Evolutionary conservation across 2,797 vertebrate genomes (phyloP).

Genomic region (Chanos chanos): DNA sequence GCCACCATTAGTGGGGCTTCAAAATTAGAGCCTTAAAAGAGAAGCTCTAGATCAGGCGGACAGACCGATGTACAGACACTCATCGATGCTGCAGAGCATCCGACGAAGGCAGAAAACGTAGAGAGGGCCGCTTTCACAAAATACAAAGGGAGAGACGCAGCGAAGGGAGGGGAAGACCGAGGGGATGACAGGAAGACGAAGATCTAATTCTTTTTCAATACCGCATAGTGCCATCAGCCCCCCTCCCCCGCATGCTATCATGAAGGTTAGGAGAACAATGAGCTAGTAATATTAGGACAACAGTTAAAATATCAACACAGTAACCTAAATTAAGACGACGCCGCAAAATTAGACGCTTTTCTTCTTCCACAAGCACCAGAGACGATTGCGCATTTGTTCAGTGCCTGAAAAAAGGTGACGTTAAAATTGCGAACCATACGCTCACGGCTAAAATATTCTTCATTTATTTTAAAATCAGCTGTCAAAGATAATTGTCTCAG

Average conservation of each 20-base stretch:
- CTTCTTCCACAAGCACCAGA: constrained; percentile 51
- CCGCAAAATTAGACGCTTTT: constrained; percentile 63
- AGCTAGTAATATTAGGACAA: constrained; percentile 18
- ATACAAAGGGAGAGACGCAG: constrained; percentile 59
- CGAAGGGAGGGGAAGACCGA: constrained; percentile 49
- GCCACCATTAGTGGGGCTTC: no score
- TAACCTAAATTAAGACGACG: constrained; percentile 59
- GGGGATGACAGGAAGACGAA: constrained; percentile 50
- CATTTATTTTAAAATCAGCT: constrained; percentile 50
- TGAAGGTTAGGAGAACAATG: constrained; percentile 33
- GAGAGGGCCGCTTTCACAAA: constrained; percentile 57
- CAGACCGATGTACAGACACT: constrained; percentile 59
- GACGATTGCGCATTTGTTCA: constrained; percentile 74
- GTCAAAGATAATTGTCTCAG: constrained; percentile 60
- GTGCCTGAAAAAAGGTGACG: constrained; percentile 66
- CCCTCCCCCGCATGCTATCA: constrained; percentile 27
- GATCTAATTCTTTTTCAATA: constrained; percentile 54
- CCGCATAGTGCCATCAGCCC: constrained; percentile 39
- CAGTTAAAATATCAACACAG: constrained; percentile 41
- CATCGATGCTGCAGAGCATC: constrained; percentile 66
- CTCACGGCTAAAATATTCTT: constrained; percentile 38
- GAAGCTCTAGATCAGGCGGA: constrained; percentile 49
- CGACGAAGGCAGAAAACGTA: constrained; percentile 63
- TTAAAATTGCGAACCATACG: constrained; percentile 70
- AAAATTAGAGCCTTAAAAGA: no score